These are phyloP conservation scores for Lepidochrysops patricia DNA, from an alignment of 2,888 invertebrate species.

Conservation along the genomic window DNA sequence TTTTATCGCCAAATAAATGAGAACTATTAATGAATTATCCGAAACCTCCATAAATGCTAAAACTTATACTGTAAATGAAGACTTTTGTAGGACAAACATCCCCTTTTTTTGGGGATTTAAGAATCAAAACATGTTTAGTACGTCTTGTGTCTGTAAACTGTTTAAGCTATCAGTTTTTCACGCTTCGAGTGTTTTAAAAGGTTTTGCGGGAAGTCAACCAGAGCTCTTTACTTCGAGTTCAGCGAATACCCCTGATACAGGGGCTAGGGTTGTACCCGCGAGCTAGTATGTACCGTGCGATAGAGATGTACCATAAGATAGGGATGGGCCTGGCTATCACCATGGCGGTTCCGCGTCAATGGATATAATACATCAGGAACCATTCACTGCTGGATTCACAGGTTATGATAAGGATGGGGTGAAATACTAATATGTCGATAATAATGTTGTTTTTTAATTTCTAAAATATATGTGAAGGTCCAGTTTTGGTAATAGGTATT, in stretches of 20 bases:
- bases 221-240: conserved; percentile 1
- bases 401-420: conserved; percentile 47
- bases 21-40: no score
- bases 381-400: conserved; percentile 60
- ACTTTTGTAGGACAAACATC: no score
- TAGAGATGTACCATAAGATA: conserved; percentile 27
- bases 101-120: no score
- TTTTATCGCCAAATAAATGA: not conserved
- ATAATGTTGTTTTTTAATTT: no score
- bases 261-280: not conserved
- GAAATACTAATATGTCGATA: conserved; percentile 13
- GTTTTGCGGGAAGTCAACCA: not conserved
- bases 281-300: no score
- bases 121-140: not conserved
- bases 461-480: no score
- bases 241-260: not conserved
- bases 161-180: not conserved
- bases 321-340: conserved; percentile 39
- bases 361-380: conserved; percentile 65
- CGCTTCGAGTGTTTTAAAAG: conserved; percentile 2
- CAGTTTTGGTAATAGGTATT: no score
- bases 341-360: conserved; percentile 53
- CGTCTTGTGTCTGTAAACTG: not conserved
- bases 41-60: no score
- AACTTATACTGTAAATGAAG: no score